Percentiles rank a stretch among this genome's conserved stretches.
These are phyloP conservation scores for Crotalus helleri DNA, from an alignment of 2,113 vertebrate genomes.

Conservation along the genomic window DNA sequence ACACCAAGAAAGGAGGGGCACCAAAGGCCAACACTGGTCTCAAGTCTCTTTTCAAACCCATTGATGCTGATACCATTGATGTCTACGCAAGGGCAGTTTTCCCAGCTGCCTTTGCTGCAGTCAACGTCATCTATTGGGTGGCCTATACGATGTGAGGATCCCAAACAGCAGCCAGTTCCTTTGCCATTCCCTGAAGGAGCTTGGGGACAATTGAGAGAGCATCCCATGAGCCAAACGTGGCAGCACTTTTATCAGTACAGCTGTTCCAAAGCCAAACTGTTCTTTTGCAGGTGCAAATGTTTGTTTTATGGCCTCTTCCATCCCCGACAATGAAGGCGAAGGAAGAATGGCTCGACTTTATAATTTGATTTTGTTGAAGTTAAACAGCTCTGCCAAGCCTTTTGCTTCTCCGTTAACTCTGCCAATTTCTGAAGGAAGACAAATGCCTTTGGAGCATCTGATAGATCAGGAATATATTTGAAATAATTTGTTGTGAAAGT, in stretches of 20 bases:
- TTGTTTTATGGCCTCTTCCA: not conserved
- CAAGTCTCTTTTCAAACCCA: constrained; percentile 88
- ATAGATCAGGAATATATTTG: not conserved
- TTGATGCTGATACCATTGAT: constrained; percentile 94
- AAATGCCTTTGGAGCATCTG: no score
- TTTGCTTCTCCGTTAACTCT: not conserved
- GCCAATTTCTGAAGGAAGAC: not conserved
- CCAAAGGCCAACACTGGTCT: constrained; percentile 77
- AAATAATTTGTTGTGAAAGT: not conserved
- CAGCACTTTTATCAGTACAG: constrained; percentile 15
- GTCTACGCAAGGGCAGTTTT: constrained; percentile 93
- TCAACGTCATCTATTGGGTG: constrained; percentile 97
- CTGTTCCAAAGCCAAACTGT: constrained; percentile 16
- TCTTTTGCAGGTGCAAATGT: constrained; percentile 17
- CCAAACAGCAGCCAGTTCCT: not conserved
- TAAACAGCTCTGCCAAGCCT: constrained; percentile 32
- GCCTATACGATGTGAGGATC: constrained; percentile 85
- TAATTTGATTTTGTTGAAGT: not conserved
- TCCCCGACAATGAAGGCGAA: not conserved
- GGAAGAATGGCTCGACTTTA: not conserved
- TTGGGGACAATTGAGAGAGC: not conserved
- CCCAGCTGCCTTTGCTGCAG: constrained; percentile 91
- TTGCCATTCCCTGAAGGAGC: not conserved
- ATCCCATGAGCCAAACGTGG: not conserved
- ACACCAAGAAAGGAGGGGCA: constrained; percentile 54